Evolutionary conservation across 35 echinoderm and acorn worm genomes (phyloP).

Genomic region (Patiria miniata): DNA sequence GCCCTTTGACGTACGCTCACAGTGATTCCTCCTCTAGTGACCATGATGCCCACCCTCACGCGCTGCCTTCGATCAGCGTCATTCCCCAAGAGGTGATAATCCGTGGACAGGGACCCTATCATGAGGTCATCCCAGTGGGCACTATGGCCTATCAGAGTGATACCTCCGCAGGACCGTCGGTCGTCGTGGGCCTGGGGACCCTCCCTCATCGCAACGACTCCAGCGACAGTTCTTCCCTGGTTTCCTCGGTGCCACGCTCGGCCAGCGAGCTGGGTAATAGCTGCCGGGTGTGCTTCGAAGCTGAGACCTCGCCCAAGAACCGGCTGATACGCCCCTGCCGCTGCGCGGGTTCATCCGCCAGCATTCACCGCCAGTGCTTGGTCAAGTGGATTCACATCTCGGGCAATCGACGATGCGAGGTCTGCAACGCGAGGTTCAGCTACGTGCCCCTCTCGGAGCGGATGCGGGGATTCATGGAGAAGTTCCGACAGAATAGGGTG

Average conservation of each 20-base stretch:
- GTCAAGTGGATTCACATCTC: slow-evolving; percentile 99
- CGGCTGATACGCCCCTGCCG: slow-evolving; percentile 89
- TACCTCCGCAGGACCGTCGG: slow-evolving; percentile 7
- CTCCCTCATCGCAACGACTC: slow-evolving; percentile 35
- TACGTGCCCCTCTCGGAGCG: slow-evolving; percentile 90
- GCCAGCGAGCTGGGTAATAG: slow-evolving; percentile 84
- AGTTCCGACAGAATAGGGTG: slow-evolving; percentile 91
- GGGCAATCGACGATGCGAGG: slow-evolving; percentile 80
- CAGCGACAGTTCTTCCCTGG: slow-evolving; percentile 81
- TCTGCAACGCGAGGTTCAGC: slow-evolving; percentile 83
- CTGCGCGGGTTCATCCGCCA: slow-evolving; percentile 87
- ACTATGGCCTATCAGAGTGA: slow-evolving; percentile 27
- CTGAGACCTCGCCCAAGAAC: slow-evolving; percentile 88
- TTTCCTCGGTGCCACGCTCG: slow-evolving; percentile 87
- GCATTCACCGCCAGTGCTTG: slow-evolving; percentile 95
- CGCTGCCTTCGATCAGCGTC: neutral
- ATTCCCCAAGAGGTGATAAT: slow-evolving; percentile 82
- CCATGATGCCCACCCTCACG: neutral
- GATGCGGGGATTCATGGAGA: slow-evolving; percentile 90
- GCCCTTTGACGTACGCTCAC: neutral
- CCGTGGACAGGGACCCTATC: neutral
- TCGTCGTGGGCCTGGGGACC: slow-evolving; percentile 11
- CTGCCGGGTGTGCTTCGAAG: slow-evolving; percentile 96
- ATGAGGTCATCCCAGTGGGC: slow-evolving; percentile 31
- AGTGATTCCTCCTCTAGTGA: slow-evolving; percentile 7